These are phyloP conservation scores for Micronycteris hirsuta DNA, from an alignment of 2,113 vertebrate genomes.

Conservation along the genomic window DNA sequence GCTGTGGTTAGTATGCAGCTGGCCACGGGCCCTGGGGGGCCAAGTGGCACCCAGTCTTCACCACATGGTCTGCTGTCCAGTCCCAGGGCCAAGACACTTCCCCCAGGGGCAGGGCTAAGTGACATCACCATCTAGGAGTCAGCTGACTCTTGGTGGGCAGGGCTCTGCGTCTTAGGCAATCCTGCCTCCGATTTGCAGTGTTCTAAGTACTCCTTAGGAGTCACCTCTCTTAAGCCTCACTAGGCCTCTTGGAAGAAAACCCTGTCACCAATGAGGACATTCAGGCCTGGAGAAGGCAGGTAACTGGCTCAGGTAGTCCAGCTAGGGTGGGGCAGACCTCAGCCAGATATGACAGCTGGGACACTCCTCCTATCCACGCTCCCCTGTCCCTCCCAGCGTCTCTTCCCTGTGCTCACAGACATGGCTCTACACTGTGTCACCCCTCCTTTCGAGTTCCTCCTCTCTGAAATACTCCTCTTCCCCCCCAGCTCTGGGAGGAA, in stretches of 20 bases:
- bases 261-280: not conserved
- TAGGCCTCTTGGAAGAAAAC: not conserved
- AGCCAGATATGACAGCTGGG: not conserved
- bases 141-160: accelerated
- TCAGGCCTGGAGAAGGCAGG: not conserved
- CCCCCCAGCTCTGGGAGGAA: not conserved
- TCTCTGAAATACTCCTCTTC: not conserved
- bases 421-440: not conserved
- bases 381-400: not conserved
- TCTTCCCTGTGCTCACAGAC: not conserved
- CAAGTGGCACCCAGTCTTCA: not conserved
- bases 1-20: not conserved
- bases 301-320: not conserved
- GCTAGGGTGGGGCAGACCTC: not conserved
- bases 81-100: not conserved
- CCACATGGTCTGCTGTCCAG: not conserved
- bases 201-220: not conserved
- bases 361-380: not conserved
- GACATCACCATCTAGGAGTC: not conserved
- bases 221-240: not conserved
- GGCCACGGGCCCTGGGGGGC: not conserved
- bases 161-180: not conserved
- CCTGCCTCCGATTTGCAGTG: not conserved
- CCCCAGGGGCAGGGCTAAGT: not conserved
- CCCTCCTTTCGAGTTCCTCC: not conserved